Evolutionary conservation across 1,140 invertebrate genomes (phyloP).

Genomic region (Venturia canescens): DNA sequence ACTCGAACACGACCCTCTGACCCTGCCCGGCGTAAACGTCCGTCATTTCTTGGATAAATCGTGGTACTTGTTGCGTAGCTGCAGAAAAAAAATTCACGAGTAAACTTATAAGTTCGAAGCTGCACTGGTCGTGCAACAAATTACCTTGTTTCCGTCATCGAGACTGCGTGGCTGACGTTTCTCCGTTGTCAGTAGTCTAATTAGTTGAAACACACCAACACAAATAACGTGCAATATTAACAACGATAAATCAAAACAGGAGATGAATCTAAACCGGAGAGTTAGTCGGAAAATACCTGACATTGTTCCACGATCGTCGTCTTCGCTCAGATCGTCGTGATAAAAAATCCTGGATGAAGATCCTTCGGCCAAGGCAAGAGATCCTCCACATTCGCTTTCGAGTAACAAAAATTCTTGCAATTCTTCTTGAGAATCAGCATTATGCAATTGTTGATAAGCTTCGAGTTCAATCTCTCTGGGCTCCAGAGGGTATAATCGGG

Average conservation of each 20-base stretch:
- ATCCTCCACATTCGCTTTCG: constrained; percentile 81
- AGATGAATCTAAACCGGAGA: constrained; percentile 24
- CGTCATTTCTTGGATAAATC: constrained; percentile 88
- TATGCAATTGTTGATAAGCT: constrained; percentile 79
- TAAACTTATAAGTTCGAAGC: constrained; percentile 42
- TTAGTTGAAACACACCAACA: constrained; percentile 58
- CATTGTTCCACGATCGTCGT: constrained; percentile 70
- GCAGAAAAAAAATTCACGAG: constrained; percentile 67
- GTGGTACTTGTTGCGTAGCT: constrained; percentile 88
- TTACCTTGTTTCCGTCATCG: constrained; percentile 58
- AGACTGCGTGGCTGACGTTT: constrained; percentile 55
- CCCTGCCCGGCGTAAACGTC: constrained; percentile 85
- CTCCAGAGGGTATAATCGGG: constrained; percentile 78
- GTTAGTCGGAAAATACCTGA: constrained; percentile 68
- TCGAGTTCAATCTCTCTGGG: constrained; percentile 80
- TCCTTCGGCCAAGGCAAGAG: constrained; percentile 75
- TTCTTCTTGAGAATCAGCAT: constrained; percentile 81
- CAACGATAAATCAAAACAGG: constrained; percentile 37
- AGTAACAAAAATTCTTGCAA: constrained; percentile 82
- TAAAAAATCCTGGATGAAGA: constrained; percentile 71
- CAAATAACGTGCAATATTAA: constrained; percentile 61
- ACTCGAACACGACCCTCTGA: constrained; percentile 86
- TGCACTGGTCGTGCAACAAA: constrained; percentile 27
- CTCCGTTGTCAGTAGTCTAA: constrained; percentile 71
- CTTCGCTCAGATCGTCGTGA: constrained; percentile 63